These are phyloP conservation scores for Saturnia japonica DNA, from an alignment of 2,888 invertebrate genomes.

Conservation along the genomic window DNA sequence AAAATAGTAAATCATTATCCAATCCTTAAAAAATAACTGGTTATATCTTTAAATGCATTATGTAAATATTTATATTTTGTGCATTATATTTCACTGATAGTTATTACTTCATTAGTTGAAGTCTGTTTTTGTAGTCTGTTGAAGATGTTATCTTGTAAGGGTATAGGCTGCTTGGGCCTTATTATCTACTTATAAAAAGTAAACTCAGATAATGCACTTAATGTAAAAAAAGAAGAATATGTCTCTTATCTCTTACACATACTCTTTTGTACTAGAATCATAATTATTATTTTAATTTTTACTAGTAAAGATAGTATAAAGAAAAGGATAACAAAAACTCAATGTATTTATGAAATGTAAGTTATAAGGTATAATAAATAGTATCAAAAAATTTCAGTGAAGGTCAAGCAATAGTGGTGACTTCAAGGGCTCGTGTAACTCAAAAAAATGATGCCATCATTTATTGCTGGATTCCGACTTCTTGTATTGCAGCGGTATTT, in stretches of 20 bases:
- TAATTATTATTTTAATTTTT: background rate
- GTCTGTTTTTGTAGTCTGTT: too few species aligned
- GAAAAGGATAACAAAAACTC: background rate
- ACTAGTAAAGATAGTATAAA: background rate
- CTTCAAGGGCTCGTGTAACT: conserved; percentile 82
- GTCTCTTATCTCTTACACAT: background rate
- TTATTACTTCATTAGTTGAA: too few species aligned
- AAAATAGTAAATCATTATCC: too few species aligned
- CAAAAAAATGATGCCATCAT: conserved; percentile 83
- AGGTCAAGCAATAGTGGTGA: conserved; percentile 85
- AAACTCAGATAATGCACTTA: too few species aligned
- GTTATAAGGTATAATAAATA: background rate
- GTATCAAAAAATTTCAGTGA: conserved; percentile 72
- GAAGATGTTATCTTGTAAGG: too few species aligned
- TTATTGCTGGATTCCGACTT: conserved; percentile 86
- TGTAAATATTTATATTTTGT: too few species aligned
- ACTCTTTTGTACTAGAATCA: background rate
- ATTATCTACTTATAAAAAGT: too few species aligned
- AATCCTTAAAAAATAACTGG: too few species aligned
- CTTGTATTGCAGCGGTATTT: conserved; percentile 83
- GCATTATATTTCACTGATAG: too few species aligned
- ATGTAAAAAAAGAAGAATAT: too few species aligned
- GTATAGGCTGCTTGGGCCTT: too few species aligned
- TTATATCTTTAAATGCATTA: too few species aligned
- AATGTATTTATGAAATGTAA: background rate